A percentile compares a stretch with the other conserved stretches of the same genome.
Conservation (phyloP, 2,797 vertebrate species). For the Peromyscus nudipes region DNA sequence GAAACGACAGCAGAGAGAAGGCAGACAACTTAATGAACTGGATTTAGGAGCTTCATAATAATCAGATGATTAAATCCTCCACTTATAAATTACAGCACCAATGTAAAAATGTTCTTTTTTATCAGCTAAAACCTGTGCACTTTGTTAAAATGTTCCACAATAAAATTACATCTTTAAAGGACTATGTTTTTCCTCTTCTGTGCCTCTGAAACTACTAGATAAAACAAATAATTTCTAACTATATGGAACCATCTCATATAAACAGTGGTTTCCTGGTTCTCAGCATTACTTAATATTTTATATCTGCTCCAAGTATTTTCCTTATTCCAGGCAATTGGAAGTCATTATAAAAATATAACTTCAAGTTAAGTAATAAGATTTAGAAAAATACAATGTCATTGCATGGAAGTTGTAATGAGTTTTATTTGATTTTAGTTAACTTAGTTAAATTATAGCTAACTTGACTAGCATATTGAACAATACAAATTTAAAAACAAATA, state of each 20-base stretch:
- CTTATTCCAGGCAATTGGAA: not conserved
- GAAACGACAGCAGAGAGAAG: not conserved
- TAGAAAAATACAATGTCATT: slow-evolving; percentile 17
- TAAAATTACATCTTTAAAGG: slow-evolving; percentile 28
- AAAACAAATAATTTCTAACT: slow-evolving; percentile 53
- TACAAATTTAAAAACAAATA: not conserved
- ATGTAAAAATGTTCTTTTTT: not conserved
- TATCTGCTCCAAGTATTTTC: slow-evolving; percentile 1
- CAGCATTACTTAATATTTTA: not conserved
- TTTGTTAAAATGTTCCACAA: not conserved
- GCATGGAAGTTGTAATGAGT: not conserved
- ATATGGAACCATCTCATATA: not conserved
- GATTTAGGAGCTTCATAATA: not conserved
- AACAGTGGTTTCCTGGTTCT: slow-evolving; percentile 15
- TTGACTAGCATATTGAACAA: not conserved
- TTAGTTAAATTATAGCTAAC: slow-evolving; percentile 17
- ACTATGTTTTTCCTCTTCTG: not conserved
- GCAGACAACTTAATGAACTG: not conserved
- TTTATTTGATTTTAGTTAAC: slow-evolving; percentile 12
- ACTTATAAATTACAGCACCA: not conserved
- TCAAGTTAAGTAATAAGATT: not conserved
- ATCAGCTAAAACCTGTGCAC: not conserved
- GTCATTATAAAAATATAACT: slow-evolving; percentile 12
- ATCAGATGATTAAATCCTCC: not conserved
- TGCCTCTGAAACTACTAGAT: not conserved